These are phyloP conservation scores for Drosophila falleni DNA, from an alignment of 2,888 invertebrate species.

Conservation along the genomic window DNA sequence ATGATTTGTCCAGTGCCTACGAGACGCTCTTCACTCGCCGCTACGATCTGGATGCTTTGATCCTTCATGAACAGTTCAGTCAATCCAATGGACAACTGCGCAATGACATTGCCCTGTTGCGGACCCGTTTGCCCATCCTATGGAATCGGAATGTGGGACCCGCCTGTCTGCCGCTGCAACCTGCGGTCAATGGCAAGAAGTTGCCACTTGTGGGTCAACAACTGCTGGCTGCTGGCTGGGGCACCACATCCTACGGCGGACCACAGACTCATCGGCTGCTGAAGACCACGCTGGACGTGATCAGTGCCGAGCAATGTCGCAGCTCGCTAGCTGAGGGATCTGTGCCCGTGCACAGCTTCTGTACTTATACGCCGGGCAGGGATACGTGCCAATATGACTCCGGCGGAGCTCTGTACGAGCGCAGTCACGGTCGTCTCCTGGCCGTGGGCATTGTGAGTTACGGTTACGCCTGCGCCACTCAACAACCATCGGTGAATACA, in stretches of 20 bases:
- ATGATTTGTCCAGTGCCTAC: conserved; percentile 84
- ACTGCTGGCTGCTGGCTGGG: conserved; percentile 87
- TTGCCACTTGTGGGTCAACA: conserved; percentile 85
- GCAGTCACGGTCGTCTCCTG: conserved; percentile 83
- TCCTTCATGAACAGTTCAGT: conserved; percentile 85
- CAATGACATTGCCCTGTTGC: conserved; percentile 87
- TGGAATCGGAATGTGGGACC: conserved; percentile 87
- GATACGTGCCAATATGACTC: conserved; percentile 87
- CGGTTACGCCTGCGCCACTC: conserved; percentile 87
- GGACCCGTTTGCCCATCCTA: conserved; percentile 84
- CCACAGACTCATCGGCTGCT: conserved; percentile 86
- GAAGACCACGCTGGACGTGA: conserved; percentile 86
- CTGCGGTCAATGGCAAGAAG: conserved; percentile 34
- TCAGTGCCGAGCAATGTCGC: conserved; percentile 85
- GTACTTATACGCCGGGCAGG: conserved; percentile 85
- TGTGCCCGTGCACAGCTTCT: conserved; percentile 83
- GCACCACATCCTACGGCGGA: conserved; percentile 86
- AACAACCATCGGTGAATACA: conserved; percentile 87
- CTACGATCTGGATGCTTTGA: conserved; percentile 82
- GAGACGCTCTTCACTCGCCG: conserved; percentile 85
- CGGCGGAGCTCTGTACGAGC: conserved; percentile 87
- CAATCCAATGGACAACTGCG: conserved; percentile 60
- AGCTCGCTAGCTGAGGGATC: conserved; percentile 53
- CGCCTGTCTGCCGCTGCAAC: conserved; percentile 87
- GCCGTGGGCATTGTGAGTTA: conserved; percentile 87